Evolutionary conservation across 2,888 invertebrate genomes (phyloP), one percentile per base, ranked within the genome.

Genomic region (Neria commutata): DNA sequence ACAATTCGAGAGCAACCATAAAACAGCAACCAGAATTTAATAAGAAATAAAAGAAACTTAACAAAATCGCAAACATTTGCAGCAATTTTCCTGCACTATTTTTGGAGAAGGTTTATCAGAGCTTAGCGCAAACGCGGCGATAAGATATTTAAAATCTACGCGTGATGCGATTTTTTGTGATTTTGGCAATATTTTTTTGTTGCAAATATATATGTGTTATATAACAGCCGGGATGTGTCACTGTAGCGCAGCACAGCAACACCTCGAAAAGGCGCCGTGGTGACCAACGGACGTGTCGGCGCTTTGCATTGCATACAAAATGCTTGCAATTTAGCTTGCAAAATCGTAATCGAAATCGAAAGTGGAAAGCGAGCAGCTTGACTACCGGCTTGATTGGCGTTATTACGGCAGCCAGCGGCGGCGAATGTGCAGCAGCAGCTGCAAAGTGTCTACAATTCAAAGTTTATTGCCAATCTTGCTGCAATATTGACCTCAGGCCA

Each of bases 401-500:
- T 17, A 48, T 29, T 16, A 14, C 2, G 47, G 24, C 53, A 33
- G 34, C 51, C 57, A 49, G 52, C 47, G 11, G 56, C 42, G 17
- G 37, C 49, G 6, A 48, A n/a, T 48, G 42, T 53, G 21, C 25
- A 24, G 45, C 42, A n/a, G 37, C 42, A 34, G 50, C 47, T 54
- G 48, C 37, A 37, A 45, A 56, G 63, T 64, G 59, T 25, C 50
- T 56, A 57, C 50, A 49, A 60, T 57, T 54, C 29, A 54, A 58
- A 64, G 62, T 65, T 65, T 58, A 60, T 62, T 62, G 60, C 56
- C 64, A 62, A 51, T 37, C 24, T 34, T 42, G 42, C 54, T 21
- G 26, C 11, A 52, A 55, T 34, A 19, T 4, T 10, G 8, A 21
- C 46, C 14, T 47, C 6, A 6, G 29, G 5, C 29, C 6, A 11